Evolutionary conservation across 2,888 invertebrate species (phyloP).

Genomic region (Drosophila neoperkinsi): DNA sequence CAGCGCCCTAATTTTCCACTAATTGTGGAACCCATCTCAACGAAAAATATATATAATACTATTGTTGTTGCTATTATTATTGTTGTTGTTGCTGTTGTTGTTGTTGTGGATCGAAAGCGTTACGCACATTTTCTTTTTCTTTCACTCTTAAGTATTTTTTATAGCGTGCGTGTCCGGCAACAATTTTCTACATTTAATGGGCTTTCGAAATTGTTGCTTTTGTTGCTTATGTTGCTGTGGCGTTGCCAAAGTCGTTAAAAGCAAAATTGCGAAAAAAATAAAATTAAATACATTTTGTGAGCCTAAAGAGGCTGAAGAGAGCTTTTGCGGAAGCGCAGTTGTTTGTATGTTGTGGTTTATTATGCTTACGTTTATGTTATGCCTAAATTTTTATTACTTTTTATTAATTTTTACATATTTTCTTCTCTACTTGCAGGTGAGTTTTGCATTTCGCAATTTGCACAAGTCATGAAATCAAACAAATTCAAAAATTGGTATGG

Average conservation of each 20-base stretch:
- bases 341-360: neutral
- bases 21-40: constrained; percentile 9
- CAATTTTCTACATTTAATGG: constrained; percentile 63
- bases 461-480: constrained; percentile 1
- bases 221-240: constrained; percentile 1
- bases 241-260: constrained; percentile 69
- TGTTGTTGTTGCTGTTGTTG: neutral
- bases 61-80: constrained; percentile 7
- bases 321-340: constrained; percentile 39
- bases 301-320: constrained; percentile 13
- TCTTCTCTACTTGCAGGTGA: constrained; percentile 59
- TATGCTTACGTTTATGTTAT: constrained; percentile 11
- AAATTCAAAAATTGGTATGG: constrained; percentile 23
- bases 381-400: constrained; percentile 12
- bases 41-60: neutral
- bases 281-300: constrained; percentile 22
- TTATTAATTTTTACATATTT: constrained; percentile 25
- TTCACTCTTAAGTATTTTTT: constrained; percentile 51
- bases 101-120: constrained; percentile 28
- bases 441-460: constrained; percentile 27
- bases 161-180: constrained; percentile 65
- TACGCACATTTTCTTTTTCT: constrained; percentile 57
- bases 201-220: constrained; percentile 60
- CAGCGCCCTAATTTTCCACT: constrained; percentile 15
- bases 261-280: constrained; percentile 40